Evolutionary conservation across 2,888 invertebrate species (phyloP), one percentile per base, ranked within the genome.

Genomic region (Cephus runcator): DNA sequence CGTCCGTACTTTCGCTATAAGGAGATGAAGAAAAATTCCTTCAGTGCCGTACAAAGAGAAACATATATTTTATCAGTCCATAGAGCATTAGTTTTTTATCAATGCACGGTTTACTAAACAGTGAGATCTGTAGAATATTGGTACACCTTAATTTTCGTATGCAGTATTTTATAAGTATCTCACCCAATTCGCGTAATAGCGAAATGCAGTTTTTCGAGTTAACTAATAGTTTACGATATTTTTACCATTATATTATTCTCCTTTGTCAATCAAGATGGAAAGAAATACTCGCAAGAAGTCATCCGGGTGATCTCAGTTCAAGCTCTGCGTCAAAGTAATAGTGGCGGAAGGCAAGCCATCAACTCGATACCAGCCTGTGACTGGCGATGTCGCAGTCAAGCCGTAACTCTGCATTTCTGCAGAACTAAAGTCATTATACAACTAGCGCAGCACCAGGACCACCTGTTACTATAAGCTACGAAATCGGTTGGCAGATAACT

Each of bases 341-440:
- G 56, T 23, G 1, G 23, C 23, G 56, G 56, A 6, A 56, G 34
- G 33, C 33, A 11, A 31, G 71, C 12, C 9, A 71, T 34, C 71
- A 71, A 35, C 74, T 23, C 74, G 74, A 74, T 74, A 74, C 74
- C 74, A 74, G 74, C 35, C 74, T 30, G 74, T 74, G 74, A 33
- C 74, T 74, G 74, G 74, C 35, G 35, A n/a, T 74, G 15, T 74
- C 74, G 71, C 23, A 71, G 71, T 71, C 71, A 23, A 34, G 71
- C 71, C 71, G 71, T 71, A 71, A 71, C 71, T 71, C 30, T 71
- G 34, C 71, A 34, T 71, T 71, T 71, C 31, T 33, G 71, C 35
- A 35, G 74, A 74, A 74, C 74, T 71, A 34, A 71, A 34, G 71
- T 34, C 71, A 35, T 74, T 74, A 74, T 74, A n/a, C 36, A 74